Evolutionary conservation across 2,888 invertebrate species (phyloP), one percentile per base, ranked within the genome.

Genomic region (Eupithecia pulchellata): DNA sequence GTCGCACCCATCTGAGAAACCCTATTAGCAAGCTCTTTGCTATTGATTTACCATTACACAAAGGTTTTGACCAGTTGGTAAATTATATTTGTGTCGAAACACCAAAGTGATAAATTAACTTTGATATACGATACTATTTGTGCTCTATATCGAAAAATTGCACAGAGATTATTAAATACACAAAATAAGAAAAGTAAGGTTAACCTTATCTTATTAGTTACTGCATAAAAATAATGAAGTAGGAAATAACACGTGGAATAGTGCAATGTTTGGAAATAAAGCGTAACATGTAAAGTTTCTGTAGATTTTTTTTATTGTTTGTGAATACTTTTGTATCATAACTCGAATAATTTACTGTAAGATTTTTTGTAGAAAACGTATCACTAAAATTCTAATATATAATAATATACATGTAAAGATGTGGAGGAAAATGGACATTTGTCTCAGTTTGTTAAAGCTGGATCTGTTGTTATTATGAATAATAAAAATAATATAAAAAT

Each of bases 281-380:
- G 29, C 17, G 57, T 57, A 6, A 57, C 52, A 17, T 57, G 29
- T 27, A 14, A 29, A 57, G 6, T 57, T 29, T 17, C 17, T 29
- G 57, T 57, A 27, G 57, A 27, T 29, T 57, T 25, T 57, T 57
- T 57, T 29, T 57, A 29, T 55, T 14, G 29, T 52, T 13, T 52
- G 52, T 52, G 57, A 57, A 57, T 57, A 57, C 57, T 57, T 57
- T 57, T 29, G 57, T 57, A 57, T 57, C 57, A 29, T 27, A 57
- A 27, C 29, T 57, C 29, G 29, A 57, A 57, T 57, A 57, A 25
- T 25, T 52, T 25, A 52, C 9, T 52, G 25, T 52, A 25, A 25
- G 42, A n/a, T 42, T 42, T 42, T 17, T 34, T 13, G 17, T 39
- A 39, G 17, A 2, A 17, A 39, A 6, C 0, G 5, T 39, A 39